phyloP scores from a whole-genome alignment of 2,113 vertebrate species.

The Leucosticte australis region DNA sequence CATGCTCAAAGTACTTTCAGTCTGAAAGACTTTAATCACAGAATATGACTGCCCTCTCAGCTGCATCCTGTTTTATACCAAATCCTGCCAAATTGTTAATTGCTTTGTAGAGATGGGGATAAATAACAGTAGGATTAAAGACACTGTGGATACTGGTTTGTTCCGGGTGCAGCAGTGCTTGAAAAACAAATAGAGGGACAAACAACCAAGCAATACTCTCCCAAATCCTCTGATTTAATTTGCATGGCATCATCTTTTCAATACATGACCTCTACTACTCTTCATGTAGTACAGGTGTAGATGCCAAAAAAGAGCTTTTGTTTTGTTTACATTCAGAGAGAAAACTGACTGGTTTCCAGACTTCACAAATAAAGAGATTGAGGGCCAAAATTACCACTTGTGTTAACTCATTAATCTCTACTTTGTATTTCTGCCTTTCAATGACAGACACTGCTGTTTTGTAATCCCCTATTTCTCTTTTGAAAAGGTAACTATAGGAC shows the following conservation, averaged over 20 bases:
- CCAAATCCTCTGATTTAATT: slow-evolving; percentile 31
- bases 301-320: not conserved
- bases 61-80: not conserved
- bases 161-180: not conserved
- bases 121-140: slow-evolving; percentile 24
- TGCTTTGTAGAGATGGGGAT: not conserved
- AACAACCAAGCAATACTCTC: not conserved
- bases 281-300: not conserved
- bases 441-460: not conserved
- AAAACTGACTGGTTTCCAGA: not conserved
- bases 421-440: not conserved
- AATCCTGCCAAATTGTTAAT: not conserved
- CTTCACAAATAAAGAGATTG: not conserved
- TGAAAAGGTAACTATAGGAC: not conserved
- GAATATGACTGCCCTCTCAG: not conserved
- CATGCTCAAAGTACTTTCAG: not conserved
- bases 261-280: not conserved
- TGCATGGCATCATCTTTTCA: not conserved
- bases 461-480: not conserved
- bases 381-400: not conserved
- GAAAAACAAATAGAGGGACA: slow-evolving; percentile 2
- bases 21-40: not conserved
- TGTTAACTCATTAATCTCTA: not conserved
- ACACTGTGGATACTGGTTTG: not conserved
- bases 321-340: not conserved